A percentile compares a stretch with the other conserved stretches of the same genome.
Evolutionary conservation across 1,140 invertebrate genomes (phyloP).

Genomic region (Microvelia longipes): DNA sequence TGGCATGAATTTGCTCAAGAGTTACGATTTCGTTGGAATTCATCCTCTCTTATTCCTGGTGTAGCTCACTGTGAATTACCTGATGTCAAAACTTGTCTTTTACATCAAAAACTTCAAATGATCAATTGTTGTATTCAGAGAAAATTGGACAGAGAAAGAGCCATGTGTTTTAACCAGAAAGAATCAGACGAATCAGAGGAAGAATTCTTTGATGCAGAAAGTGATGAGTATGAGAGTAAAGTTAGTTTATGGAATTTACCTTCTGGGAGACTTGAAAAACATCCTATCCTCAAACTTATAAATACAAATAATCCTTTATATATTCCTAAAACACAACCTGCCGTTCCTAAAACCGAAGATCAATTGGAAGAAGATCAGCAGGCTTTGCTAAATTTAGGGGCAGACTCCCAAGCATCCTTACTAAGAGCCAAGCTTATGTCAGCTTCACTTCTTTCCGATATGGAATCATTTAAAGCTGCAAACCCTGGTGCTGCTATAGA

Average conservation of each 20-base stretch:
- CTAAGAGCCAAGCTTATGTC: slow-evolving; percentile 85
- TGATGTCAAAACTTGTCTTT: slow-evolving; percentile 70
- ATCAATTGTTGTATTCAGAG: slow-evolving; percentile 88
- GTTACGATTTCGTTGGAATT: slow-evolving; percentile 78
- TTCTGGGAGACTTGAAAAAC: slow-evolving; percentile 51
- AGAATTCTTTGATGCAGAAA: slow-evolving; percentile 72
- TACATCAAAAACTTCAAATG: slow-evolving; percentile 93
- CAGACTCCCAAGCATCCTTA: slow-evolving; percentile 64
- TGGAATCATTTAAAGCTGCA: slow-evolving; percentile 96
- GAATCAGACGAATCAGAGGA: slow-evolving; percentile 40
- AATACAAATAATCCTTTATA: slow-evolving; percentile 57
- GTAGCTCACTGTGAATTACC: slow-evolving; percentile 52
- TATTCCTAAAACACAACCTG: slow-evolving; percentile 74
- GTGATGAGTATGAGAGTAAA: slow-evolving; percentile 35
- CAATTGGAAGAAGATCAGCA: slow-evolving; percentile 85
- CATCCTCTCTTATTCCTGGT: slow-evolving; percentile 58
- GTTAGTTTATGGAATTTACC: slow-evolving; percentile 42
- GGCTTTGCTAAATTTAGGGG: slow-evolving; percentile 70
- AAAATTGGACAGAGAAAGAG: slow-evolving; percentile 40
- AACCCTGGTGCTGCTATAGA: slow-evolving; percentile 82
- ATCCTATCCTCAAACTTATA: slow-evolving; percentile 47
- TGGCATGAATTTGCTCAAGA: slow-evolving; percentile 88
- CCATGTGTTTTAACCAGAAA: slow-evolving; percentile 14
- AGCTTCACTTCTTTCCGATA: slow-evolving; percentile 85
- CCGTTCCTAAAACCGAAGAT: slow-evolving; percentile 92